Percentiles rank a stretch among this genome's conserved stretches.
These are phyloP conservation scores for Trichacis sp. DNA, from an alignment of 2,888 invertebrate genomes.

Conservation along the genomic window DNA sequence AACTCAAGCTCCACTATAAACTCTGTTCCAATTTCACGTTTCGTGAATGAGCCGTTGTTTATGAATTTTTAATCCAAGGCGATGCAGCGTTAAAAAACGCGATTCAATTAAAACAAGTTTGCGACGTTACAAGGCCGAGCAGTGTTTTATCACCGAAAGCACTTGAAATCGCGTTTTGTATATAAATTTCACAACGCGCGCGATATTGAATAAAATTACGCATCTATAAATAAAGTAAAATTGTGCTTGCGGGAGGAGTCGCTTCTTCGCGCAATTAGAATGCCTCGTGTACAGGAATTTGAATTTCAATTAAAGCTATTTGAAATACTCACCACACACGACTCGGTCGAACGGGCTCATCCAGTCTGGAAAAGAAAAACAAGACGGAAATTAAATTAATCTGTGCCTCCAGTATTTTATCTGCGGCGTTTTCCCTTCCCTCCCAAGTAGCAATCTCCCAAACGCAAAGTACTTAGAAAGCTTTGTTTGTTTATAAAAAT, in stretches of 20 bases:
- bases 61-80: neutral
- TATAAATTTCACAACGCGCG: neutral
- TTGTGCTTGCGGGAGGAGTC: neutral
- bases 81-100: neutral
- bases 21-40: too few relatives aligned
- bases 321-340: slow-evolving; percentile 91
- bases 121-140: slow-evolving; percentile 1
- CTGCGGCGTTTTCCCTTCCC: too few relatives aligned
- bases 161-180: neutral
- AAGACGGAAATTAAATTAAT: too few relatives aligned
- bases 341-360: slow-evolving; percentile 95
- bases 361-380: slow-evolving; percentile 81
- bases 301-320: too few relatives aligned
- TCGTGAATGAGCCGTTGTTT: too few relatives aligned
- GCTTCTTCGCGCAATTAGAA: too few relatives aligned
- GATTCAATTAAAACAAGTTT: neutral
- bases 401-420: too few relatives aligned
- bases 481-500: slow-evolving; percentile 4
- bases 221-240: neutral
- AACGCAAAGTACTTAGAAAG: neutral
- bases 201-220: neutral
- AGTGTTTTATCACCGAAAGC: slow-evolving; percentile 1
- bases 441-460: neutral
- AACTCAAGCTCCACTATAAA: too few relatives aligned
- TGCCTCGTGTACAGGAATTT: too few relatives aligned